Conservation (phyloP, 1,140 invertebrate species). For the Atta texana region DNA sequence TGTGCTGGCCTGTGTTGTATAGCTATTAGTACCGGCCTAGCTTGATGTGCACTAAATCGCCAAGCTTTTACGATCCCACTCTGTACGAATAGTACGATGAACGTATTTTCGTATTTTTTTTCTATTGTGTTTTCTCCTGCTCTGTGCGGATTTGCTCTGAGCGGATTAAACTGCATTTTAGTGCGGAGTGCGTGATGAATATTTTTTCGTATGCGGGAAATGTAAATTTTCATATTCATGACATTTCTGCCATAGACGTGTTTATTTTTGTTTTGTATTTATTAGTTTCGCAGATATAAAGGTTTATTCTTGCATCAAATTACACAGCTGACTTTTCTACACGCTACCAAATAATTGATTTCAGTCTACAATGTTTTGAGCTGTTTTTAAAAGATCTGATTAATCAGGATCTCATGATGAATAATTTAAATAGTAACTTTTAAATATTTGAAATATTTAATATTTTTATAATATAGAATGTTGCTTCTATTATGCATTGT, state of each 20-base stretch:
- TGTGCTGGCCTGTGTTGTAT: background rate
- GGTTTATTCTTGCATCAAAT: background rate
- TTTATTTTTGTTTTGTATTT: conserved; percentile 14
- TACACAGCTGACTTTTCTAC: background rate
- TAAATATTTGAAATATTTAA: background rate
- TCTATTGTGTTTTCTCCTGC: background rate
- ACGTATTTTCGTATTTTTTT: background rate
- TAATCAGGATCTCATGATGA: background rate
- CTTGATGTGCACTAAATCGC: conserved; percentile 21
- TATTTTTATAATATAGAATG: background rate
- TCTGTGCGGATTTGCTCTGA: background rate
- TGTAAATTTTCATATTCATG: conserved; percentile 46
- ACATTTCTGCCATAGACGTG: background rate
- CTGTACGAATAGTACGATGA: background rate
- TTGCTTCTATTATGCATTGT: background rate
- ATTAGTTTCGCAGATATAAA: background rate
- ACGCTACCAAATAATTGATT: background rate
- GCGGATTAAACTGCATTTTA: conserved; percentile 23
- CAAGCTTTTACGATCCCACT: conserved; percentile 38
- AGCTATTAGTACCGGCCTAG: background rate
- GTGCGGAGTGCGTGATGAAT: conserved; percentile 22
- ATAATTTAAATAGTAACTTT: background rate
- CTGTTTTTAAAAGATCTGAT: no score
- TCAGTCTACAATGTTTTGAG: background rate
- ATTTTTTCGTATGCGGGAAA: background rate